Evolutionary conservation across 2,113 vertebrate species (phyloP).

Genomic region (Atractosteus spatula): DNA sequence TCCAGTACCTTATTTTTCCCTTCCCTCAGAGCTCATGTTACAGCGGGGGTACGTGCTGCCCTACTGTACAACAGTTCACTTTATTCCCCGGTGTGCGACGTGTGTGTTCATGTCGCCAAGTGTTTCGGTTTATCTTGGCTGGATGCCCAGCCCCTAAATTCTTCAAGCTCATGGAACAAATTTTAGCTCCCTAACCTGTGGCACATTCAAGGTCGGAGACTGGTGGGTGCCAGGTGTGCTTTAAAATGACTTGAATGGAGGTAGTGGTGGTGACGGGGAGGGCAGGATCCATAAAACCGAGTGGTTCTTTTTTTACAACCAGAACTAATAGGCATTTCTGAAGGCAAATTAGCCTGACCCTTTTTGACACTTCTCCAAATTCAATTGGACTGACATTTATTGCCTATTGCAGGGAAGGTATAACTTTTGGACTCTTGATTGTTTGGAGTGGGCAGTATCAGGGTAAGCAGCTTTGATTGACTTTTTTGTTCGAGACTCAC

Average conservation of each 20-base stretch:
- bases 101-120: slow-evolving; percentile 55
- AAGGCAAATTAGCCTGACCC: slow-evolving; percentile 68
- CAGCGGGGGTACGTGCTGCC: not conserved
- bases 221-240: slow-evolving; percentile 59
- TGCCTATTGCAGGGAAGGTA: slow-evolving; percentile 71
- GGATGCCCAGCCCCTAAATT: slow-evolving; percentile 48
- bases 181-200: slow-evolving; percentile 58
- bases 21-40: slow-evolving; percentile 2
- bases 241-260: slow-evolving; percentile 39
- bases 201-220: slow-evolving; percentile 44
- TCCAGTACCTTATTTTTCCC: not conserved
- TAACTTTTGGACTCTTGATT: slow-evolving; percentile 73
- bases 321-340: slow-evolving; percentile 60
- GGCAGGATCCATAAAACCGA: slow-evolving; percentile 33
- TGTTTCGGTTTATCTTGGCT: slow-evolving; percentile 49
- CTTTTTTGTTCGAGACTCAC: slow-evolving; percentile 69
- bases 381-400: slow-evolving; percentile 79
- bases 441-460: slow-evolving; percentile 75
- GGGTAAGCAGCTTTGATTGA: slow-evolving; percentile 81
- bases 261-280: slow-evolving; percentile 8
- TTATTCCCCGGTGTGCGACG: slow-evolving; percentile 44
- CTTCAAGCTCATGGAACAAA: slow-evolving; percentile 53
- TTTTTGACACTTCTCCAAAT: slow-evolving; percentile 75
- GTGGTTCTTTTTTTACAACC: slow-evolving; percentile 41
- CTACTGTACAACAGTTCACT: slow-evolving; percentile 4